phyloP scores from a whole-genome alignment of 2,113 vertebrate genomes.

The Cyphotilapia sp. region DNA sequence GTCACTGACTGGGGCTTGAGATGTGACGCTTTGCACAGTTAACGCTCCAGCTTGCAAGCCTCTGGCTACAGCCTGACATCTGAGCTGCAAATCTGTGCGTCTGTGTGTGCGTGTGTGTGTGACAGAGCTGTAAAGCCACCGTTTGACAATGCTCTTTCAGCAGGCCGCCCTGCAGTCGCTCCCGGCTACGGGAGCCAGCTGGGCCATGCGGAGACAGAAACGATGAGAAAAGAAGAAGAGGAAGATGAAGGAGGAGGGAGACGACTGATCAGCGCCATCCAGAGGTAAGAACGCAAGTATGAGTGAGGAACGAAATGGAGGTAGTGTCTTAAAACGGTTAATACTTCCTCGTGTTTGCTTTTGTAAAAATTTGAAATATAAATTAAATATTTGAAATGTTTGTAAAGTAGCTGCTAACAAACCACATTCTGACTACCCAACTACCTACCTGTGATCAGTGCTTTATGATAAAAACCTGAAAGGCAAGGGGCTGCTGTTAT shows the following conservation, averaged over 20 bases:
- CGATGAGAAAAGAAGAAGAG: neutral
- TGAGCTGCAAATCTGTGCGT: constrained; percentile 64
- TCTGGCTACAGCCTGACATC: constrained; percentile 67
- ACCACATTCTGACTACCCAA: neutral
- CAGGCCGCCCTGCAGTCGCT: constrained; percentile 66
- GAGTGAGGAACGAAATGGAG: neutral
- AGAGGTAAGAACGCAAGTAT: constrained; percentile 19
- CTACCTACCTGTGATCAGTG: neutral
- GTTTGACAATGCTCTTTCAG: constrained; percentile 73
- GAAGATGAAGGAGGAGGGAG: neutral
- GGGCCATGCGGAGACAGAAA: constrained; percentile 50
- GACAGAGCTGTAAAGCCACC: constrained; percentile 70
- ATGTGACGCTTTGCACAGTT: constrained; percentile 64
- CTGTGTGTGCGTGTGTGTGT: constrained; percentile 16
- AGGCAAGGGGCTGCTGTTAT: neutral
- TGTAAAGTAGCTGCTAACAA: neutral
- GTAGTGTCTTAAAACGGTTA: neutral
- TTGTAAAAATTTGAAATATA: neutral
- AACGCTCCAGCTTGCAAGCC: constrained; percentile 73
- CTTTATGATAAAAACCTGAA: neutral
- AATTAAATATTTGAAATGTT: neutral
- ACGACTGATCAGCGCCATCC: constrained; percentile 63
- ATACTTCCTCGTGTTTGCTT: neutral
- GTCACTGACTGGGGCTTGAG: constrained; percentile 54
- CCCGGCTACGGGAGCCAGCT: constrained; percentile 71